Base-by-base conservation (phyloP, 2,113 vertebrate genomes). In the Melospiza georgiana region DNA sequence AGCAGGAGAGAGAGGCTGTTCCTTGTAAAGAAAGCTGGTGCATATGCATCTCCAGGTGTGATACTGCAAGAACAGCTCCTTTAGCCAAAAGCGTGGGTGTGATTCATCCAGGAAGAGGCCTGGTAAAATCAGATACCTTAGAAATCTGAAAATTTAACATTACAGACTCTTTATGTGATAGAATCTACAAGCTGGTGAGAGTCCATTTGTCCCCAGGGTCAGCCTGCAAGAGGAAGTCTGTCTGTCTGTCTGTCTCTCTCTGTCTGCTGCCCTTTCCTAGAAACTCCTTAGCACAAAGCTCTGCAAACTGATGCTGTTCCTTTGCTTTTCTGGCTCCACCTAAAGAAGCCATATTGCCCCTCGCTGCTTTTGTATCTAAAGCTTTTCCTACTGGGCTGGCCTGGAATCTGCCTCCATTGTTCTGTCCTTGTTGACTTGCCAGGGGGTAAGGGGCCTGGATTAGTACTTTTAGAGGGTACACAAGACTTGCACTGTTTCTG, bases 221-320 rank as follows among this genome's bases (percentile, higher is more conserved):
- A 96, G 93, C 90, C 90, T 92, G 93, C 73, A 84, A 83, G 72
- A 94, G 90, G 88, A 95, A 90, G 21, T 90, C 72, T 62, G 52
- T 82, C 80, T 83, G 75, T 48, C 69, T 51, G 84, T 69, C 72
- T 63, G 37, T 43, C 76, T 54, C 54, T 80, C 61, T 54, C 67
- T 85, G 95, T 90, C 83, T 96, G 88, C 73, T 90, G 5, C 65
- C 77, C 57, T 92, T 68, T 86, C 83, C 78, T 85, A 77, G 92
- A 95, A 93, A 71, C 94, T 95, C 92, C 80, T 93, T 90, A 95
- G 88, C 94, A 94, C 94, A 96, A 90, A 95, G 90, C 80, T 92
- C 90, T 95, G 83, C 90, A 71, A 81, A 17, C 73, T 88, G 82
- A 74, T 86, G 90, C 85, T 93, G 83, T 72, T 93, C 61, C 72